These are phyloP conservation scores for Erythrolamprus reginae DNA, from an alignment of 2,113 vertebrate genomes.

Conservation along the genomic window DNA sequence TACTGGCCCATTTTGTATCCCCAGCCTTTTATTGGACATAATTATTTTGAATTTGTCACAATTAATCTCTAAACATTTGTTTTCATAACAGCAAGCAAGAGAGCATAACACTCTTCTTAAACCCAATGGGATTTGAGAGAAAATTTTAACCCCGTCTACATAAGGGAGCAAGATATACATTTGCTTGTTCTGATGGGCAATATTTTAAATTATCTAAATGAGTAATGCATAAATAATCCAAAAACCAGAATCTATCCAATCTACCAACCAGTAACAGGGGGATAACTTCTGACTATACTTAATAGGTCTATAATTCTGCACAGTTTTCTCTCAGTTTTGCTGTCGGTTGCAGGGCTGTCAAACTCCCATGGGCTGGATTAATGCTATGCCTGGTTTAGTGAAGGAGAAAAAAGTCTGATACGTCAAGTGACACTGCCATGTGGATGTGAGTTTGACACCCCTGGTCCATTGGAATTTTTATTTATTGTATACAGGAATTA, in stretches of 20 bases:
- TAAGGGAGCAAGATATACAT: background rate
- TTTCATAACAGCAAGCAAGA: background rate
- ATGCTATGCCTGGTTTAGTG: no score
- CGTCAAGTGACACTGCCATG: no score
- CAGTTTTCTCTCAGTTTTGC: background rate
- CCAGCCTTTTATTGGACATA: background rate
- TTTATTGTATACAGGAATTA: background rate
- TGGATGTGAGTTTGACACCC: no score
- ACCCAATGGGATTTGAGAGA: background rate
- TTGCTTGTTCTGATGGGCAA: background rate
- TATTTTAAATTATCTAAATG: background rate
- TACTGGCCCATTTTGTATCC: background rate
- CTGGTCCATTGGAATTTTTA: background rate
- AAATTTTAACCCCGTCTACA: background rate
- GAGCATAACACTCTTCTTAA: background rate
- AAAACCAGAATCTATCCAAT: background rate
- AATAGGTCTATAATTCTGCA: background rate
- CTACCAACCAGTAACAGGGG: background rate
- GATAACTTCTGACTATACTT: background rate
- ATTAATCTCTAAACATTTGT: background rate
- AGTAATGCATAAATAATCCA: background rate
- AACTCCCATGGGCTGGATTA: no score
- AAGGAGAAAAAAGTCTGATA: no score
- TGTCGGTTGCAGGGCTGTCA: background rate
- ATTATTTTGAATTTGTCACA: background rate